Evolutionary conservation across 1,140 invertebrate genomes (phyloP), one percentile per base, ranked within the genome.

Genomic region (Polyergus mexicanus): DNA sequence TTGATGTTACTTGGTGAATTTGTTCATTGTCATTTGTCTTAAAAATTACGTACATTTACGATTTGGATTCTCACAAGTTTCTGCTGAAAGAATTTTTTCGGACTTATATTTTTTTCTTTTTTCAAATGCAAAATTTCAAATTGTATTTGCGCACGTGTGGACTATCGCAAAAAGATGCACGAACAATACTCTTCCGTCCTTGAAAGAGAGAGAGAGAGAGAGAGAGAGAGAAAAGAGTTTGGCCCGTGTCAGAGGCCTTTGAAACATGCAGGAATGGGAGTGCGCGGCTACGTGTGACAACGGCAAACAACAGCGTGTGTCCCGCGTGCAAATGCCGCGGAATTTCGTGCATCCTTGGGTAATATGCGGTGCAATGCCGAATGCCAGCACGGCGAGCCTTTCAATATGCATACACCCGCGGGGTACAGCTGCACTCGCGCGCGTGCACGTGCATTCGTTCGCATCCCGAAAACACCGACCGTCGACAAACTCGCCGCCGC

Each of bases 301-400:
- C 63, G 76, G 63, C 86, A 88, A 87, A 88, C 88, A 86, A 78
- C 84, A 89, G 60, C 84, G 68, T 72, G 92, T 94, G 92, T 91
- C 87, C 72, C 78, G 93, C 91, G 84, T 94, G 89, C 89, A 92
- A 94, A 94, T 92, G 88, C 88, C 88, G 76, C 80, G 76, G 88
- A 77, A 92, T 94, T 93, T 94, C 90, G 88, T 92, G 92, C 93
- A 94, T 94, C 94, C 93, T 94, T 94, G 93, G 92, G 93, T 94
- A 92, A 93, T 94, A 94, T 94, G 93, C 93, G 91, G 88, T 76
- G 88, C 94, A 94, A 94, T 94, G 92, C 93, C 93, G 91, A 94
- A 94, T 94, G 89, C 94, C 93, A 91, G 87, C 93, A 94, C 84
- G 87, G 65, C 60, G 77, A 83, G 78, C 72, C 76, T 90, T 89